Conservation (phyloP, 2,888 invertebrate genomes). For the Caenorhabditis imperialis region DNA sequence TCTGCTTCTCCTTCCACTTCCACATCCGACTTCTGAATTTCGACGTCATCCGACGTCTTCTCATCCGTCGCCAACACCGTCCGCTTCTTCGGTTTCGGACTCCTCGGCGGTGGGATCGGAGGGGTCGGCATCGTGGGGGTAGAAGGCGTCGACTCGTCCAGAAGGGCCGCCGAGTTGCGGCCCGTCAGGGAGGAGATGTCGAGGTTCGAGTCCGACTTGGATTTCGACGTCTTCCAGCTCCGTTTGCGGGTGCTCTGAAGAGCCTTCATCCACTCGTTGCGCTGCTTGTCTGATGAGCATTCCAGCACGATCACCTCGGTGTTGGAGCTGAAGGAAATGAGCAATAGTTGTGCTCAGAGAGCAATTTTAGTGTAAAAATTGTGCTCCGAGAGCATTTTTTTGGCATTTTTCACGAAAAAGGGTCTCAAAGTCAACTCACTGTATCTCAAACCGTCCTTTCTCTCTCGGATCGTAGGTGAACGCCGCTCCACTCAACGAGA, state of each 20-base stretch:
- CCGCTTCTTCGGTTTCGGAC: slow-evolving; percentile 42
- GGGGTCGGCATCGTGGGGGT: slow-evolving; percentile 45
- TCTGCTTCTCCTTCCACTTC: slow-evolving; percentile 11
- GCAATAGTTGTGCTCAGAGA: background rate
- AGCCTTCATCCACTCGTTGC: slow-evolving; percentile 72
- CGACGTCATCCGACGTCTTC: background rate
- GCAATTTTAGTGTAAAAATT: background rate
- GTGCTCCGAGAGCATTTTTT: background rate
- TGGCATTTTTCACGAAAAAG: background rate
- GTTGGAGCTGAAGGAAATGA: slow-evolving; percentile 61
- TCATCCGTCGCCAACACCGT: slow-evolving; percentile 9
- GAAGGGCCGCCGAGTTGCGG: slow-evolving; percentile 25
- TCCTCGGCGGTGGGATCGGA: slow-evolving; percentile 52
- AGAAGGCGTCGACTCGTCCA: slow-evolving; percentile 18
- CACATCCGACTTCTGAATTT: slow-evolving; percentile 3
- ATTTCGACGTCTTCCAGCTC: slow-evolving; percentile 53
- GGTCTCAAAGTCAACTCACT: slow-evolving; percentile 53
- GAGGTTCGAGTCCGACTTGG: slow-evolving; percentile 39
- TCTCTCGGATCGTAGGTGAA: slow-evolving; percentile 74
- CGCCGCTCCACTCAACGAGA: slow-evolving; percentile 71
- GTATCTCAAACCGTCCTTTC: slow-evolving; percentile 74
- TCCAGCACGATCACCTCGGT: slow-evolving; percentile 69
- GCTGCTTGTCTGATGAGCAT: slow-evolving; percentile 62
- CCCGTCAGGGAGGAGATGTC: slow-evolving; percentile 50
- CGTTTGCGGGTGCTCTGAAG: slow-evolving; percentile 66